Evolutionary conservation across 2,888 invertebrate genomes (phyloP), one percentile per base, ranked within the genome.

Genomic region (Drosophila pseudotakahashii): DNA sequence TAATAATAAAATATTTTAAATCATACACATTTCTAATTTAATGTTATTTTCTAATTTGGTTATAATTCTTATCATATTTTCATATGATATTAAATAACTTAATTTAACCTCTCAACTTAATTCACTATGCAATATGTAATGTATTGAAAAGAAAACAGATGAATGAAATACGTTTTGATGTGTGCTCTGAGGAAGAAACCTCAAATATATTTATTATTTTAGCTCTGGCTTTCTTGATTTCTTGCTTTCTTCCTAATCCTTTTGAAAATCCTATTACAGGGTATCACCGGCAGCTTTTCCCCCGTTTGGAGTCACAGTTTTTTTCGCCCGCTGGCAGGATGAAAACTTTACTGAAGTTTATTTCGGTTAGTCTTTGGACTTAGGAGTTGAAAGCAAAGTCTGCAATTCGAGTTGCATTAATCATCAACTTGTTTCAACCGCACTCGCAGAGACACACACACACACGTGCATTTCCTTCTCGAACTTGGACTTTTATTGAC

Each of bases 351-450:
- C 42, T 48, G 45, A 78, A 73, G 62, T 79, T 85, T 73, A 69
- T 79, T 74, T 84, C 58, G 70, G 75, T 36, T 73, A 78, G 54
- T 70, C 58, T 59, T 59, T 59, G 71, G 71, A 52, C 44, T 59
- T 70, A 41, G 45, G 39, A 69, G 71, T 55, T 69, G 69, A 68
- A 58, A 70, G 71, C 66, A 67, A 61, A 74, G 67, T 73, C 77
- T 58, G 83, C 76, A 75, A 75, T 81, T 83, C 76, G 63, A 76
- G 64, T 77, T 82, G 81, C 87, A 81, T 81, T 86, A 81, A 81
- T 81, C 81, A 81, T 81, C 87, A 84, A 69, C 78, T 79, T 81
- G 79, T 58, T 81, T 67, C 75, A 63, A 72, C 82, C 71, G 61
- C 74, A 71, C 76, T 61, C 52, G 16, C 69, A 64, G 13, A 42